phyloP scores from a whole-genome alignment of 2,888 invertebrate genomes.

The Ischnus inquisitorius region DNA sequence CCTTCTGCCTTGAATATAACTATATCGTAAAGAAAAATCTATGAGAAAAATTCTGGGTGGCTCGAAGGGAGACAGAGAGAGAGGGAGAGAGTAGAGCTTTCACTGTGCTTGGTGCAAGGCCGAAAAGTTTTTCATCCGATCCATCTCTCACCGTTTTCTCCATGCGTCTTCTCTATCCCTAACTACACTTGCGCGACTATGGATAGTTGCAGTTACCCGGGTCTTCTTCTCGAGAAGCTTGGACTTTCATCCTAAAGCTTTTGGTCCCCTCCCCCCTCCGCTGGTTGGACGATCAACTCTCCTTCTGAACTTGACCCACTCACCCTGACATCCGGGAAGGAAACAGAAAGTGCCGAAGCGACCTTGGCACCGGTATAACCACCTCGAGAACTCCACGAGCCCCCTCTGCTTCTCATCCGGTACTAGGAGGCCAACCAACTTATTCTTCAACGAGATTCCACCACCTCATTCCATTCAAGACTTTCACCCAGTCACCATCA shows the following conservation, averaged over 20 bases:
- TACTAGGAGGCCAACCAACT: constrained; percentile 61
- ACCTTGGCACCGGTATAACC: constrained; percentile 71
- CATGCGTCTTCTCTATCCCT: constrained; percentile 56
- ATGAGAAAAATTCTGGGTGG: constrained; percentile 55
- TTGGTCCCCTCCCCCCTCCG: constrained; percentile 7
- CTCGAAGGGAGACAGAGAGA: constrained; percentile 52
- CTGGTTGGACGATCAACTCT: constrained; percentile 65
- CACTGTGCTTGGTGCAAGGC: constrained; percentile 45
- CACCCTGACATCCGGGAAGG: constrained; percentile 47
- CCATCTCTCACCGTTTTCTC: constrained; percentile 61
- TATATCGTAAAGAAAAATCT: constrained; percentile 62
- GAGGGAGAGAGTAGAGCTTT: constrained; percentile 64
- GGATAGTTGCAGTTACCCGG: constrained; percentile 59
- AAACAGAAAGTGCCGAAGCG: constrained; percentile 54
- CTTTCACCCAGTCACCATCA: constrained; percentile 68
- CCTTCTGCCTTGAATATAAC: constrained; percentile 35
- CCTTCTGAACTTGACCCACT: constrained; percentile 74
- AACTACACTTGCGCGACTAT: constrained; percentile 67
- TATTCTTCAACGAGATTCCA: constrained; percentile 67
- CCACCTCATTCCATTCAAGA: constrained; percentile 63
- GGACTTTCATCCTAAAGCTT: constrained; percentile 65
- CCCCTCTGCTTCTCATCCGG: constrained; percentile 47
- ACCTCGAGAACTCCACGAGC: constrained; percentile 59
- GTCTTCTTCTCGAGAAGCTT: constrained; percentile 42
- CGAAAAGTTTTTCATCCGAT: constrained; percentile 77